These are phyloP conservation scores for Morinoia aosen DNA, from an alignment of 2,888 invertebrate species.

Conservation along the genomic window DNA sequence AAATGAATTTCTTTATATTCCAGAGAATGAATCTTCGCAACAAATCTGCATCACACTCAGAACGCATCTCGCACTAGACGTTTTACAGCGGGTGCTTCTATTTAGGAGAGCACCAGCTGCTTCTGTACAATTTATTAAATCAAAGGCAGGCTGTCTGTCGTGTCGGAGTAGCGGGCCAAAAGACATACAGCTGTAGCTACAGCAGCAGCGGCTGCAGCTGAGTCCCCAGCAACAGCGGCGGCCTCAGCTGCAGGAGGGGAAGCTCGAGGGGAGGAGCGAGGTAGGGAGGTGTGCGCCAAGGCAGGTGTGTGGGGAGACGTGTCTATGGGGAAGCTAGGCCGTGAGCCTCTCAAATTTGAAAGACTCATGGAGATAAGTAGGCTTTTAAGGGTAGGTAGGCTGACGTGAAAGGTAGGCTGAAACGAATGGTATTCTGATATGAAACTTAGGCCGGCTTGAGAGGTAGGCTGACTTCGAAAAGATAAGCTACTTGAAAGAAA, in stretches of 20 bases:
- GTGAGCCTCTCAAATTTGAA: too few species aligned
- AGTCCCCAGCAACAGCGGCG: not conserved
- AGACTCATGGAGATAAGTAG: not conserved
- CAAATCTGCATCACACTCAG: not conserved
- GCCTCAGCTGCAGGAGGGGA: not conserved
- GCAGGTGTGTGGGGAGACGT: not conserved
- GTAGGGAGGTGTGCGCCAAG: not conserved
- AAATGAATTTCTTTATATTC: not conserved
- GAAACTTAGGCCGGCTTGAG: not conserved
- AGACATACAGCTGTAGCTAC: constrained; percentile 23
- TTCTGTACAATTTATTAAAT: not conserved
- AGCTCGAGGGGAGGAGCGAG: not conserved
- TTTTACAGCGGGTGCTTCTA: not conserved
- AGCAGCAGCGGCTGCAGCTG: not conserved
- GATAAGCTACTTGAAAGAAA: not conserved
- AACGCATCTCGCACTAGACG: not conserved
- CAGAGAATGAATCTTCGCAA: not conserved
- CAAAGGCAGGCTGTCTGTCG: not conserved
- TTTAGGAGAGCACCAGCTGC: not conserved
- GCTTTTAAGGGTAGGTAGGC: too few species aligned
- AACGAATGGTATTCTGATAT: not conserved
- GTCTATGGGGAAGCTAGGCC: not conserved
- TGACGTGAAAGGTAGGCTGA: too few species aligned
- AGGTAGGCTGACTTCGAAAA: not conserved
- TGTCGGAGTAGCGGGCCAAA: not conserved